Evolutionary conservation across 2,797 vertebrate genomes (phyloP).

Genomic region (Leucoraja ocellata): DNA sequence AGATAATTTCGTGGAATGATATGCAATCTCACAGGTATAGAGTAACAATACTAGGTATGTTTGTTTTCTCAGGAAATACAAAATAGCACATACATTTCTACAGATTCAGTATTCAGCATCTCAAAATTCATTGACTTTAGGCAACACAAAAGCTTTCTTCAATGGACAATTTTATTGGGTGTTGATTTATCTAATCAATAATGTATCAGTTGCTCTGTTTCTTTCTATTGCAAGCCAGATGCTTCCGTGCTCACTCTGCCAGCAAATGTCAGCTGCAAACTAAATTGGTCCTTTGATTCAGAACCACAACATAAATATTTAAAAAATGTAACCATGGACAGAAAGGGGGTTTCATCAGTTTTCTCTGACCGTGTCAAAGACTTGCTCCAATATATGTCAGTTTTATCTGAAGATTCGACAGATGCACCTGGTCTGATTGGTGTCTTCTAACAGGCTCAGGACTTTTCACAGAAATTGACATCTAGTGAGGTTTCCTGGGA

Average conservation of each 20-base stretch:
- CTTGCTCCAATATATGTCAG: slow-evolving; percentile 55
- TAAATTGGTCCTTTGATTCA: slow-evolving; percentile 69
- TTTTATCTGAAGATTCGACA: slow-evolving; percentile 63
- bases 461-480: slow-evolving; percentile 97
- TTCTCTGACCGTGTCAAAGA: slow-evolving; percentile 51
- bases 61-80: slow-evolving; percentile 16
- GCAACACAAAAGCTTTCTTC: slow-evolving; percentile 49
- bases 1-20: neutral
- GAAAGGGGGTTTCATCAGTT: slow-evolving; percentile 52
- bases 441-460: slow-evolving; percentile 79
- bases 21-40: neutral
- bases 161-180: slow-evolving; percentile 66
- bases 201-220: slow-evolving; percentile 72
- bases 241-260: slow-evolving; percentile 63
- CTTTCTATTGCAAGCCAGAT: slow-evolving; percentile 73
- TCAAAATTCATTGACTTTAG: slow-evolving; percentile 50
- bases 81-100: slow-evolving; percentile 13
- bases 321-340: slow-evolving; percentile 67
- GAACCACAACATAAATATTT: slow-evolving; percentile 86
- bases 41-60: neutral
- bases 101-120: slow-evolving; percentile 50
- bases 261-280: slow-evolving; percentile 75
- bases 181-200: slow-evolving; percentile 87
- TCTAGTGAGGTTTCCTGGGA: slow-evolving; percentile 89
- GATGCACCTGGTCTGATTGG: slow-evolving; percentile 71